Conservation (phyloP, 2,113 vertebrate genomes). For the Nothoprocta perdicaria region DNA sequence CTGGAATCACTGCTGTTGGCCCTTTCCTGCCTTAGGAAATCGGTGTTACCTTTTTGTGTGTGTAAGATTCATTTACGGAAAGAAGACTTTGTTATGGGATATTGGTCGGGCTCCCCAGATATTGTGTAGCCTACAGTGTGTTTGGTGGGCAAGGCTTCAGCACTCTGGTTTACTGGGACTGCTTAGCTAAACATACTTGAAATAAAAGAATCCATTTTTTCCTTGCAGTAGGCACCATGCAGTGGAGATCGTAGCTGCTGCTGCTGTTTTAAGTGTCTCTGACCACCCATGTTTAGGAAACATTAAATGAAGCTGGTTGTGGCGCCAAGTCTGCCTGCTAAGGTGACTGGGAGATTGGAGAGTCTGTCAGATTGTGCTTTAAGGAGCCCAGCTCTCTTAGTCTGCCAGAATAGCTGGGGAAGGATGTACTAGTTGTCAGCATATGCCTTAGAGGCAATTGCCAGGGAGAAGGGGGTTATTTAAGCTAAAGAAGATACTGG, state of each 20-base stretch:
- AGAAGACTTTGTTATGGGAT: not conserved
- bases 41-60: not conserved
- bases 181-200: not conserved
- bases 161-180: not conserved
- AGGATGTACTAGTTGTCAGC: not conserved
- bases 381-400: not conserved
- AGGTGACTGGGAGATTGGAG: not conserved
- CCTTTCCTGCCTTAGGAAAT: constrained; percentile 32
- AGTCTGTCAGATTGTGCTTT: not conserved
- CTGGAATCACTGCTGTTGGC: not conserved
- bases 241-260: not conserved
- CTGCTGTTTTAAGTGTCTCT: not conserved
- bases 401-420: not conserved
- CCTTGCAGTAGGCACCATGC: not conserved
- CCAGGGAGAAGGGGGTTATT: not conserved
- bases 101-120: not conserved
- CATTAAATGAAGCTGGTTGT: not conserved
- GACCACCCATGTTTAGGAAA: not conserved
- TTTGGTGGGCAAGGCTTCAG: not conserved
- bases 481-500: not conserved
- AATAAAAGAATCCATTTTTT: not conserved
- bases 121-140: not conserved
- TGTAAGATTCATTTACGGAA: not conserved
- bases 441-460: not conserved
- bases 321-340: not conserved